A percentile compares a stretch with the other conserved stretches of the same genome.
phyloP scores from a whole-genome alignment of 2,113 vertebrate species.

The Syngnathoides biaculeatus region DNA sequence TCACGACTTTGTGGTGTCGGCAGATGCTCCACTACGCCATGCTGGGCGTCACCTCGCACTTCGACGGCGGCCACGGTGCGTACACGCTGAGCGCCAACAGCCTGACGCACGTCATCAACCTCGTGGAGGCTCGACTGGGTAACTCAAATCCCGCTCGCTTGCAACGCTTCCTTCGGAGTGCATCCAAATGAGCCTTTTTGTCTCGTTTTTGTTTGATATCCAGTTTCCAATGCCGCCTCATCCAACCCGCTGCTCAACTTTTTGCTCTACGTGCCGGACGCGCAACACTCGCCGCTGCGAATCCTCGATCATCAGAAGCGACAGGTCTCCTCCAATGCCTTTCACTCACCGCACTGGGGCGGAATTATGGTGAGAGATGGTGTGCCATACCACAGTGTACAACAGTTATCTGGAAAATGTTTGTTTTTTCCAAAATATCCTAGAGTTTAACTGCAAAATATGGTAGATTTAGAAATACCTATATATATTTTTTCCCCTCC shows the following conservation, averaged over 20 bases:
- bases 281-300: conserved; percentile 85
- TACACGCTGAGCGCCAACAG: conserved; percentile 84
- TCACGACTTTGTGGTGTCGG: neutral
- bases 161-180: neutral
- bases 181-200: neutral
- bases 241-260: conserved; percentile 94
- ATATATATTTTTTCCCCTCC: too few species aligned
- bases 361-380: conserved; percentile 88
- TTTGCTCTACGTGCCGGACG: conserved; percentile 88
- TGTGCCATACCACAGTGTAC: neutral
- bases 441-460: too few species aligned
- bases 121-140: conserved; percentile 92
- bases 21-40: conserved; percentile 89
- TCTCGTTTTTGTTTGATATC: neutral
- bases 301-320: conserved; percentile 83
- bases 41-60: conserved; percentile 89
- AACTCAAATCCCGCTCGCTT: conserved; percentile 19
- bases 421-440: too few species aligned
- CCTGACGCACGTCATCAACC: conserved; percentile 95
- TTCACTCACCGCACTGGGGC: conserved; percentile 96
- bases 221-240: conserved; percentile 91
- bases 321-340: conserved; percentile 83
- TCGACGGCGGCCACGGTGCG: conserved; percentile 76
- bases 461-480: too few species aligned
- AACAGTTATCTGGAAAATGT: too few species aligned